Evolutionary conservation across 2,113 vertebrate genomes (phyloP).

Genomic region (Myodes glareolus): DNA sequence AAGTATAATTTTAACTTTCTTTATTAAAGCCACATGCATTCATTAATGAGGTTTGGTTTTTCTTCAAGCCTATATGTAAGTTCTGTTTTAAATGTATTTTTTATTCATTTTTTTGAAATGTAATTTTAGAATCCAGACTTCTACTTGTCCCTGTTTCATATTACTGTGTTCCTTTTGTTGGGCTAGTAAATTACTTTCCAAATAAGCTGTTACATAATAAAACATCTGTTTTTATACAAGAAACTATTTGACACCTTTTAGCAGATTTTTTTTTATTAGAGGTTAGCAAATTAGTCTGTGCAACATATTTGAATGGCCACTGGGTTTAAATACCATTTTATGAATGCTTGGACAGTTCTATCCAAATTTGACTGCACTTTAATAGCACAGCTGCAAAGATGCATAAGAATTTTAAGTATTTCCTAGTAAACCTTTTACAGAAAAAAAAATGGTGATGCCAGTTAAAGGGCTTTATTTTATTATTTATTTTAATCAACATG

Average conservation of each 20-base stretch:
- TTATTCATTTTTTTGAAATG: neutral
- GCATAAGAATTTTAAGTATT: neutral
- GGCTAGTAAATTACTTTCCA: neutral
- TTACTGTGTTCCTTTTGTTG: neutral
- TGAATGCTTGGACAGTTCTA: neutral
- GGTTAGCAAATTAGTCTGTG: neutral
- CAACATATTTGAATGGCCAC: neutral
- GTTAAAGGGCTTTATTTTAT: neutral
- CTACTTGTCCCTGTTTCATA: neutral
- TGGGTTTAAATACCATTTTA: neutral
- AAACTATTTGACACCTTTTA: neutral
- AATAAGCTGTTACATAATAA: neutral
- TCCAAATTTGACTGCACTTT: neutral
- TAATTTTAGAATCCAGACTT: neutral
- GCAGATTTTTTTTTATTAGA: neutral
- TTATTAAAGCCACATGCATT: neutral
- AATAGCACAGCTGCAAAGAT: neutral
- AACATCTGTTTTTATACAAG: neutral
- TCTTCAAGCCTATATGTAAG: neutral
- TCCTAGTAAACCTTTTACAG: neutral
- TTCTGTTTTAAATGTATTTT: slow-evolving; percentile 41
- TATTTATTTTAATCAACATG: neutral
- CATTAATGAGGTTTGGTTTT: neutral
- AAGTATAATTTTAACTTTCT: slow-evolving; percentile 48
- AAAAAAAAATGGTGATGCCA: neutral